phyloP scores from a whole-genome alignment of 2,888 invertebrate genomes.

The Gortyna flavago region DNA sequence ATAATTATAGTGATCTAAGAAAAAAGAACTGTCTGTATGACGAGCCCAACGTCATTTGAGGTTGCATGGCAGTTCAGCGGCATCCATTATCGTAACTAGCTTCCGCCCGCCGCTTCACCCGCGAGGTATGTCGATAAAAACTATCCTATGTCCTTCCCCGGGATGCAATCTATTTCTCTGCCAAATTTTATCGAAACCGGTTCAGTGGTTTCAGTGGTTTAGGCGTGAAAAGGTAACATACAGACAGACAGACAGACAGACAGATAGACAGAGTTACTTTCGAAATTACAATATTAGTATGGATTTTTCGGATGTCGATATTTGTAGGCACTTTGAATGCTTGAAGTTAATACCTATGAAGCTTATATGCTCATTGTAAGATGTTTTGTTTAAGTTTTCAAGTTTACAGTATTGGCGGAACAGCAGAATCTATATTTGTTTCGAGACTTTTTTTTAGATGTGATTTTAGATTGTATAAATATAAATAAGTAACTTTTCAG shows the following conservation, averaged over 20 bases:
- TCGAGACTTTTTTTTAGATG: background rate
- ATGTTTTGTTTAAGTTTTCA: background rate
- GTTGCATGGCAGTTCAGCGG: background rate
- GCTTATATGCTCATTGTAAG: background rate
- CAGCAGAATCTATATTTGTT: background rate
- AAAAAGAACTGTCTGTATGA: background rate
- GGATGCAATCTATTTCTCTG: too few species aligned
- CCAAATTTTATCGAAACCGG: too few species aligned
- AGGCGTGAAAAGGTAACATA: too few species aligned
- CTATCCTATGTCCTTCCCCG: too few species aligned
- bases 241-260: too few species aligned
- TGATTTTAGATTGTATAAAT: background rate
- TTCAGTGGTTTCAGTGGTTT: too few species aligned
- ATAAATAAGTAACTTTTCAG: constrained; percentile 62
- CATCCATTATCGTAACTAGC: background rate
- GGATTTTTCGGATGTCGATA: background rate
- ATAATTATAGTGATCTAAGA: background rate
- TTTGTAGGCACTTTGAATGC: background rate
- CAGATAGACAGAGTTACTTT: too few species aligned
- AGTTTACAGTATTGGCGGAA: background rate
- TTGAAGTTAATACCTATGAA: background rate
- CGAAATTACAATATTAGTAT: too few species aligned
- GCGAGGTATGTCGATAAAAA: too few species aligned
- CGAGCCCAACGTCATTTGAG: background rate
- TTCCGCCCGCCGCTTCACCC: too few species aligned